Base-by-base conservation (phyloP, 2,113 vertebrate species). In the Rhea pennata region DNA sequence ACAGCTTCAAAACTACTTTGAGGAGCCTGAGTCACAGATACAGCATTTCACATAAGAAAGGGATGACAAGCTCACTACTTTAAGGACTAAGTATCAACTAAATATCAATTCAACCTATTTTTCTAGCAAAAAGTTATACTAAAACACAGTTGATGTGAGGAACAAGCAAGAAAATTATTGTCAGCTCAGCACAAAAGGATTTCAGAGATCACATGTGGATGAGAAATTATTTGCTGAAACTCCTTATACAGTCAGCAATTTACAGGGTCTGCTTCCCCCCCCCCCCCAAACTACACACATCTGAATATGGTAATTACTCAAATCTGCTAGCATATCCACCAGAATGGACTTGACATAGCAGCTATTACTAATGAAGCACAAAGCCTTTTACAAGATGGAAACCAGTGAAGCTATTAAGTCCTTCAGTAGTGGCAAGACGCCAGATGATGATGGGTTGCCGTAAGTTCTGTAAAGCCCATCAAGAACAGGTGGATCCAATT, bases 151-250 rank as follows among this genome's bases (percentile, higher is more conserved):
- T 2, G 58, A 40, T 31, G 53, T 73, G 66, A 90, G 40, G 15
- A 88, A 26, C 51, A 75, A 94, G 65, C 65, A 93, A 72, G 50
- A 74, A 92, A 90, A 69, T 27, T 9, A 69, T 27, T 9, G 1
- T 65, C 80, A 69, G 76, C 84, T 96, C 80, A 86, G 86, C 58
- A 84, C 19, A 42, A 23, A 93, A 94, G 53, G 64, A 92, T 64
- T 86, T 86, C 69, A 26, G 6, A 58, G 40, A 81, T 33, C 19
- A 69, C 36, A 56, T 50, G 48, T 19, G 7, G 61, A 77, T 78
- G 53, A 94, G 56, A 91, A 92, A 84, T 76, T 48, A 87, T 79
- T 95, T 87, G 44, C 76, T 88, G 56, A 92, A 90, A 81, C 76
- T 91, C 65, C 90, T 84, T 44, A 48, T 27, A 39, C 5, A 31